Percentiles rank a stretch among this genome's conserved stretches.
phyloP scores from a whole-genome alignment of 2,797 vertebrate species.

The Bucorvus abyssinicus region DNA sequence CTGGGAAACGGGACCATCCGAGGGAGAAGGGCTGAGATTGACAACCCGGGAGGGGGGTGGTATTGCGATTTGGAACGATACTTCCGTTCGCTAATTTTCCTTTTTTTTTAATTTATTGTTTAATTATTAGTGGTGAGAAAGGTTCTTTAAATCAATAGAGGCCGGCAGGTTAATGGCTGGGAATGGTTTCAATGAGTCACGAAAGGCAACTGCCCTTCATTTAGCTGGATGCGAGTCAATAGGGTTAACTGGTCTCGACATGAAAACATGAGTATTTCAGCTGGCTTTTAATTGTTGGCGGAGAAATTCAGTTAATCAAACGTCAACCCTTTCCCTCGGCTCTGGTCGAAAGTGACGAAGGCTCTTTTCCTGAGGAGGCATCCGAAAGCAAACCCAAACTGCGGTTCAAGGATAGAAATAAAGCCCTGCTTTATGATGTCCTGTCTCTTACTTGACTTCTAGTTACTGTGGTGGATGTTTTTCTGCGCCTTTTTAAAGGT shows the following conservation, averaged over 20 bases:
- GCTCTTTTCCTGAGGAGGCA: not conserved
- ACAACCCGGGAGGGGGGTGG: not conserved
- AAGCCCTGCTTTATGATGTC: not conserved
- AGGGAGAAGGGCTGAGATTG: not conserved
- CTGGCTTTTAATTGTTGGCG: constrained; percentile 57
- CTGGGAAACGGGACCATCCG: not conserved
- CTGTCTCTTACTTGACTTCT: not conserved
- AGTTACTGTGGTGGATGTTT: not conserved
- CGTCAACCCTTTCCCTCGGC: constrained; percentile 8
- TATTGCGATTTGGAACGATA: not conserved
- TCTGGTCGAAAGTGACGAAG: not conserved
- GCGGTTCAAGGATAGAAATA: not conserved
- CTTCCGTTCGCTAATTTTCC: not conserved
- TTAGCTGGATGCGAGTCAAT: constrained; percentile 42
- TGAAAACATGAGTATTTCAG: constrained; percentile 58
- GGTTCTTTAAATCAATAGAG: constrained; percentile 12
- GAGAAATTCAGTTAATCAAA: constrained; percentile 68
- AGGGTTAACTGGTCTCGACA: constrained; percentile 58
- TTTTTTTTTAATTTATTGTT: not conserved
- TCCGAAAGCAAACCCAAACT: not conserved
- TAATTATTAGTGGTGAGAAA: constrained; percentile 3
- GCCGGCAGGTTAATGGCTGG: constrained; percentile 33
- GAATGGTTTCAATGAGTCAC: constrained; percentile 44
- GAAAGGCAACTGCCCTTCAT: constrained; percentile 21
- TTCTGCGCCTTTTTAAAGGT: not conserved